Evolutionary conservation across 2,113 vertebrate species (phyloP), one percentile per base, ranked within the genome.

Genomic region (Rostratula benghalensis): DNA sequence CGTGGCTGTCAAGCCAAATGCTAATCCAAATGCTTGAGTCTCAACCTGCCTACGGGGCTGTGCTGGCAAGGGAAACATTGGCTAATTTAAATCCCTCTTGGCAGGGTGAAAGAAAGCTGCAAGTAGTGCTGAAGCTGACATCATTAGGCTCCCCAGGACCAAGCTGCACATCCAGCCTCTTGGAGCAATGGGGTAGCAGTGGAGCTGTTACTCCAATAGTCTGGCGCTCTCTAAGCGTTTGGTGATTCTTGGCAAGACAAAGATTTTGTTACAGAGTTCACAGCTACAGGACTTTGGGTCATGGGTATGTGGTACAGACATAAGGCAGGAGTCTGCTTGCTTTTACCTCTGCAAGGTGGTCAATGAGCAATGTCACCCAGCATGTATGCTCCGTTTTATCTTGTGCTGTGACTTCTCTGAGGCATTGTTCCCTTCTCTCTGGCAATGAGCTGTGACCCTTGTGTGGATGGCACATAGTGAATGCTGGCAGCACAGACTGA

Each of bases 121-220:
- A 51, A 24, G 14, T 12, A 37, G 11, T 51, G 9, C 37, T 74
- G 75, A 65, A 88, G 50, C 19, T 77, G 67, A 31, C 8, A 48
- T 25, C 0, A 0, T 17, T 43, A 22, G 33, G 13, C 7, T 74
- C 5, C 13, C 15, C 15, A 13, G 22, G 30, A 21, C 31, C 45
- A 30, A 60, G 24, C 21, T 68, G 30, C 19, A 31, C 9, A 15
- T 30, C 17, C n/a, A 70, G 16, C 22, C 35, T 45, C 41, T 73
- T 68, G 50, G 35, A 78, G 16, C n/a, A 53, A 30, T 20, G 22
- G 27, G 13, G 6, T 18, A 64, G 17, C 31, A 71, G 9, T 33
- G 24, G 79, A 90, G 15, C 6, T 2, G 2, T 28, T 68, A 1
- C 33, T 46, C 35, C 48, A 59, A 68, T 17, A 21, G 9, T 25